A percentile compares a stretch with the other conserved stretches of the same genome.
Evolutionary conservation across 2,888 invertebrate genomes (phyloP).

Genomic region (Amiota minor): DNA sequence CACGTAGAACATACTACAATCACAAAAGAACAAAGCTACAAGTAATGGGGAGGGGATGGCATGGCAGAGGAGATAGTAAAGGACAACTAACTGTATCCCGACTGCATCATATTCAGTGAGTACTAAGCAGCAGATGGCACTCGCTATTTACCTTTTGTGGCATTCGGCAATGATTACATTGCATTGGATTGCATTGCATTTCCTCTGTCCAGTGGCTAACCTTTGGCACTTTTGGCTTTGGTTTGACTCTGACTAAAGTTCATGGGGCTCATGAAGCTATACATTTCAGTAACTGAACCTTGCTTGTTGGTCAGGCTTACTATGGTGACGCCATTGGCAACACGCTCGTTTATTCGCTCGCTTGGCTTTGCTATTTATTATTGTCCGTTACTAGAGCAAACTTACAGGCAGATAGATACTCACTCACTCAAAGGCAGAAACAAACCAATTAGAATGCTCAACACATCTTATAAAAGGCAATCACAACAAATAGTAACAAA

Average conservation of each 20-base stretch:
- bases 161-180: conserved; percentile 15
- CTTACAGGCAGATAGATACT: background rate
- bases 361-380: conserved; percentile 16
- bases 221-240: conserved; percentile 1
- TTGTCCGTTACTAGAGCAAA: conserved; percentile 15
- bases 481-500: background rate
- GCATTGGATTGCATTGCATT: conserved; percentile 1
- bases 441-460: conserved; percentile 6
- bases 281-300: background rate
- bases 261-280: too few species aligned
- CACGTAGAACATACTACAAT: conserved; percentile 6
- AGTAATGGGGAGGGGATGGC: too few species aligned
- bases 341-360: background rate
- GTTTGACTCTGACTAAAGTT: background rate
- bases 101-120: background rate
- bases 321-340: background rate
- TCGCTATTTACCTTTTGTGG: conserved; percentile 11
- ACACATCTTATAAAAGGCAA: background rate
- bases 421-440: background rate
- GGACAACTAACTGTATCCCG: background rate
- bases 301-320: background rate
- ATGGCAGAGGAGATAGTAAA: background rate
- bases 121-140: background rate
- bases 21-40: background rate
- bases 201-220: conserved; percentile 8